Conservation (phyloP, 2,888 invertebrate genomes). For the Monopis laevigella region DNA sequence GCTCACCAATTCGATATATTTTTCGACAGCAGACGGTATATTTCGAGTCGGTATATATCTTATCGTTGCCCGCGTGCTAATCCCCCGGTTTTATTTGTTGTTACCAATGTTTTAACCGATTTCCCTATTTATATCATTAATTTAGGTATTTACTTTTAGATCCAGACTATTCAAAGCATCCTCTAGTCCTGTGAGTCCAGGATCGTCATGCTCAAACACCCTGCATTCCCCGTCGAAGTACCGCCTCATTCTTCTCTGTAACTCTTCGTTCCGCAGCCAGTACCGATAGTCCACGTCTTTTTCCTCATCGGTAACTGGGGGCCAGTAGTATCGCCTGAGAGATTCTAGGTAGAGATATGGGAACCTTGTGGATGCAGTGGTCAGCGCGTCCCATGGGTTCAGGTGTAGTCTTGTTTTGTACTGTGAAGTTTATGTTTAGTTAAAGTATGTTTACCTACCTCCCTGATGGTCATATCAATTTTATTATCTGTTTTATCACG, state of each 20-base stretch:
- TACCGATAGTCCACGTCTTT: not conserved
- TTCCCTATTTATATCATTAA: no score
- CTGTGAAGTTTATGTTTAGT: no score
- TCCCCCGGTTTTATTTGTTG: no score
- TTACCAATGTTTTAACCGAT: no score
- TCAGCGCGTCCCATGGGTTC: constrained; percentile 44
- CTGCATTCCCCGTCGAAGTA: constrained; percentile 42
- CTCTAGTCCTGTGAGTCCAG: constrained; percentile 34
- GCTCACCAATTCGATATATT: no score
- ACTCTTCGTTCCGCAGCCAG: constrained; percentile 31
- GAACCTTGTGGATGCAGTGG: constrained; percentile 35
- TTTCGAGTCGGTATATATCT: no score
- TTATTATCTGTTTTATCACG: no score
- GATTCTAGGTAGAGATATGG: constrained; percentile 43
- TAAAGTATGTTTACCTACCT: no score
- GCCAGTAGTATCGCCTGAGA: constrained; percentile 33
- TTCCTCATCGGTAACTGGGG: constrained; percentile 21
- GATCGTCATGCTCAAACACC: constrained; percentile 41
- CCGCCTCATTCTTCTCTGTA: constrained; percentile 34
- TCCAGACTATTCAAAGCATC: constrained; percentile 36
- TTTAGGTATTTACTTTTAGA: no score
- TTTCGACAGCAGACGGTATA: no score
- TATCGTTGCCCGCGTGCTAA: no score
- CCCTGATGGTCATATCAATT: no score
- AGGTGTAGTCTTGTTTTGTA: constrained; percentile 32